phyloP scores from a whole-genome alignment of 2,888 invertebrate genomes.

The Scaptomyza tumidula region DNA sequence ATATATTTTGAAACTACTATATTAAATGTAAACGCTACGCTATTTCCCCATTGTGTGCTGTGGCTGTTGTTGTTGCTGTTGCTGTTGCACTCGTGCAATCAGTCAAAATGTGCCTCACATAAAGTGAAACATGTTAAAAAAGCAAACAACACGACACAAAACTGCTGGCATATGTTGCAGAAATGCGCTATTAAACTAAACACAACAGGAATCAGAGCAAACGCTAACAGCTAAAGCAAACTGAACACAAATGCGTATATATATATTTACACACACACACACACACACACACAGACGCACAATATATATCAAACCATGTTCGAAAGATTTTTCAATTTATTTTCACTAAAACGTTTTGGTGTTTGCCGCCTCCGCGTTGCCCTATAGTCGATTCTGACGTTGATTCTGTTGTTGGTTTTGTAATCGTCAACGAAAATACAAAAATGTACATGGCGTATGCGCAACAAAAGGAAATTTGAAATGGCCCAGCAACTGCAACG shows the following conservation, averaged over 20 bases:
- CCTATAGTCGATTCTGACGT: constrained; percentile 17
- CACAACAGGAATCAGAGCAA: constrained; percentile 60
- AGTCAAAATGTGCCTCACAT: constrained; percentile 74
- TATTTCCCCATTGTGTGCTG: constrained; percentile 53
- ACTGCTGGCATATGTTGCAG: constrained; percentile 63
- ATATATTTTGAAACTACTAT: constrained; percentile 23
- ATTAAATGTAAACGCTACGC: constrained; percentile 28
- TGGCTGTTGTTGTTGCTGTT: constrained; percentile 45
- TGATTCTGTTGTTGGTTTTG: constrained; percentile 39
- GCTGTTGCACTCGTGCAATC: constrained; percentile 71
- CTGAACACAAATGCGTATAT: constrained; percentile 29
- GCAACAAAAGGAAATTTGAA: constrained; percentile 57
- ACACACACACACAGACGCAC: constrained; percentile 24
- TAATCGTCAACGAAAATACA: constrained; percentile 50
- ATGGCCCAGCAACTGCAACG: constrained; percentile 68
- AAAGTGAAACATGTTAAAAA: constrained; percentile 46
- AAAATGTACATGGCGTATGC: constrained; percentile 46
- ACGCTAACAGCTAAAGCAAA: constrained; percentile 53
- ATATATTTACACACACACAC: no score
- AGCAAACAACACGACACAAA: constrained; percentile 30
- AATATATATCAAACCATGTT: constrained; percentile 69
- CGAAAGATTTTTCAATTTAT: constrained; percentile 77
- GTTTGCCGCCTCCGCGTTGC: constrained; percentile 36
- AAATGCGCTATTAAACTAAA: constrained; percentile 45
- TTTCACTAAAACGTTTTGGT: constrained; percentile 76